Conservation (phyloP, 2,888 invertebrate species). For the Embidobia sp. region DNA sequence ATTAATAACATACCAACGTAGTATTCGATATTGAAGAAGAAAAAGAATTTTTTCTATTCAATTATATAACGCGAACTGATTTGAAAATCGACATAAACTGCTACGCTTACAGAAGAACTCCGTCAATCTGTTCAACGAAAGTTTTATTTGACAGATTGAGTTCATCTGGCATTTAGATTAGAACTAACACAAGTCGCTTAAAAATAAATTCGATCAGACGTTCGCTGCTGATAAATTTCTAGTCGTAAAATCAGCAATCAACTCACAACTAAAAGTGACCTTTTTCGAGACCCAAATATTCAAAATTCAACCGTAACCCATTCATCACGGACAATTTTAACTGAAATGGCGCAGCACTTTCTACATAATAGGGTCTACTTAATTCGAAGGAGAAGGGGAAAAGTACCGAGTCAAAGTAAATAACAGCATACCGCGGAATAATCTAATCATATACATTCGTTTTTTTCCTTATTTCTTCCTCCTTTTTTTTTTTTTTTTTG, state of each 20-base stretch:
- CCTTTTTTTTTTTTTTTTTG: not conserved
- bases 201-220: constrained; percentile 9
- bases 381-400: not conserved
- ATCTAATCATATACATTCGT: constrained; percentile 28
- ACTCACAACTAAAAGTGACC: constrained; percentile 2
- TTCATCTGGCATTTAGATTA: constrained; percentile 14
- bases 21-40: too few species aligned
- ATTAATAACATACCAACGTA: too few species aligned
- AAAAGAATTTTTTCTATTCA: too few species aligned
- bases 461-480: constrained; percentile 11
- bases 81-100: too few species aligned
- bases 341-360: constrained; percentile 37
- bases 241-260: too few species aligned
- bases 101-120: not conserved
- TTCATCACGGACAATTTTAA: constrained; percentile 27
- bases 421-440: constrained; percentile 19
- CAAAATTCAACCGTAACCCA: constrained; percentile 8
- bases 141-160: constrained; percentile 29
- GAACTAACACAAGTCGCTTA: not conserved
- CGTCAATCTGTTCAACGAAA: constrained; percentile 15
- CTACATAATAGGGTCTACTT: constrained; percentile 47
- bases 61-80: too few species aligned
- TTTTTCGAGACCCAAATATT: constrained; percentile 27
- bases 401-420: constrained; percentile 13
- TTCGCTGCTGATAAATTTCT: constrained; percentile 9